Evolutionary conservation across 2,797 vertebrate species (phyloP), one percentile per base, ranked within the genome.

Genomic region (Mus caroli): DNA sequence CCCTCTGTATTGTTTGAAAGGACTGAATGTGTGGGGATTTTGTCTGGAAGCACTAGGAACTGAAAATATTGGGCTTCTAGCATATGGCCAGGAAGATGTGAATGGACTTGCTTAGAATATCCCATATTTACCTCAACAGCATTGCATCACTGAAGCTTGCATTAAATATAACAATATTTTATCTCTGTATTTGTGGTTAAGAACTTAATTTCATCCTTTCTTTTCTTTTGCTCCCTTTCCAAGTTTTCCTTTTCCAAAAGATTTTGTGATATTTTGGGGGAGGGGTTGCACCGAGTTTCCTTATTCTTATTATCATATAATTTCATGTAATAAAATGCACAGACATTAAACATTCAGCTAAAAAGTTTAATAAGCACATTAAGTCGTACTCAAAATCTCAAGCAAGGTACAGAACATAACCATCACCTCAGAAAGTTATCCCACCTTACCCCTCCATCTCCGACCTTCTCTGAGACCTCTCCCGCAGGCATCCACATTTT

Each of bases 41-140:
- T 84, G 31, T 91, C 75, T 17, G 79, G 83, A 92, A 92, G 58
- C 60, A 89, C 46, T 60, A 92, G 34, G 31, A 94, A 88, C 62
- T 24, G 58, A 80, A 93, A 93, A 83, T 60, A 92, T 22, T 69
- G 24, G 9, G 26, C 67, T 73, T 94, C 67, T 84, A 84, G 64
- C 75, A 52, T 94, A 52, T 77, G 82, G 19, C 37, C 58, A 87
- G 76, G 52, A 96, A 96, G 95, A 52, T 71, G 52, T 94, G 79
- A 85, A 91, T 89, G 54, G 43, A 52, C 73, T 50, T 88, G n/a
- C 71, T 89, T 62, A 83, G 50, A 92, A 54, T 86, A 83, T 90
- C 13, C 78, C 37, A 37, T n/a, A 34, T 75, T 84, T 64, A 43
- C 20, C 40, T 12, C 50, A 8, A 37, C 87, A 40, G 60, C 46